Base-by-base conservation (phyloP, 2,113 vertebrate genomes). In the Zeus faber region DNA sequence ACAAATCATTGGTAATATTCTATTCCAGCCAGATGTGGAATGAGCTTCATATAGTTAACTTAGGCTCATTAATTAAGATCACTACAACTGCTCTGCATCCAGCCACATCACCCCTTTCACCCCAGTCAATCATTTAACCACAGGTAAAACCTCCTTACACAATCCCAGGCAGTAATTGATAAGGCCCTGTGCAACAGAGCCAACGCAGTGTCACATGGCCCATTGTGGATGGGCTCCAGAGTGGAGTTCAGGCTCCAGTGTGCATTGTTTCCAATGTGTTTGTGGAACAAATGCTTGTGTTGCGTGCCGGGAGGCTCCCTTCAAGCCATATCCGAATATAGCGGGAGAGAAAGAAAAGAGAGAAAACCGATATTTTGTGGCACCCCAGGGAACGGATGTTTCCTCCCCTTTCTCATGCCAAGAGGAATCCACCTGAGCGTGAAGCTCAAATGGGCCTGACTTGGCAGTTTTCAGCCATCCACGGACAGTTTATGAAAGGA, bases 401-500 rank as follows among this genome's bases (percentile, higher is more conserved):
- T 81, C 73, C 45, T 77, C 77, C 73, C 64, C 60, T 52, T 54
- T 39, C 22, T 67, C 69, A 61, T 52, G 50, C 61, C 52, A 40
- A 50, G 51, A 70, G n/a, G 57, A 39, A 52, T 72, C 61, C 64
- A 79, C 77, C 77, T 81, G 69, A 77, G 65, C 50, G 18, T 75
- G 67, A 74, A 46, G 17, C 49, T 63, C 35, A 62, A 68, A 46
- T 54, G 52, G 73, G 50, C 54, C 37, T 48, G 47, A 57, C 49
- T 52, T 43, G 51, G 48, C 25, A 14, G 58, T 66, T 74, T 70
- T 52, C 62, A 79, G 54, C 50, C 24, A 24, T 69, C 54, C n/a
- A 20, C 49, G 48, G 58, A 70, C 58, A 64, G 40, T 71, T 75
- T 58, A 70, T 77, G 59, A 70, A 66, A 76, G 13, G 22, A 68